phyloP scores from a whole-genome alignment of 2,113 vertebrate species.

The Poeciliopsis turrubarensis region DNA sequence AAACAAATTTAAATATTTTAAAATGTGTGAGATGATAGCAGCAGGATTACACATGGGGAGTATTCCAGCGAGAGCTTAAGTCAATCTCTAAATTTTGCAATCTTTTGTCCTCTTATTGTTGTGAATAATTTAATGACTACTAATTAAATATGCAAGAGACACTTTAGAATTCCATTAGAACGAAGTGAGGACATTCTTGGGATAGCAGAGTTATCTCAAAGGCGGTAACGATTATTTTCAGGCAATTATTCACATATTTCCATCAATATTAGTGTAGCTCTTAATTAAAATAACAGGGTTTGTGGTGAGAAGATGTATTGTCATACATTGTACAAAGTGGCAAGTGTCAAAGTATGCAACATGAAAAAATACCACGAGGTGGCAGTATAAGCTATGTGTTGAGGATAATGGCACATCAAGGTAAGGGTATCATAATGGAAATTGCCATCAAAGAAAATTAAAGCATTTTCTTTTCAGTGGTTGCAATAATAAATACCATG shows the following conservation, averaged over 20 bases:
- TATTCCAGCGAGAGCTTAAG: neutral
- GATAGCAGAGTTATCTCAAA: slow-evolving; percentile 9
- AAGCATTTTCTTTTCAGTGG: neutral
- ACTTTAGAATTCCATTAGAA: slow-evolving; percentile 27
- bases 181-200: slow-evolving; percentile 7
- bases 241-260: slow-evolving; percentile 19
- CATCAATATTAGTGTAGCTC: neutral
- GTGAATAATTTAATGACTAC: slow-evolving; percentile 44
- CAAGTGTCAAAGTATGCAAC: neutral
- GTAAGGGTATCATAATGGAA: too few species aligned
- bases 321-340: neutral
- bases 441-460: neutral
- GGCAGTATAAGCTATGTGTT: slow-evolving; percentile 15
- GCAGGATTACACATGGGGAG: neutral
- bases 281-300: neutral
- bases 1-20: neutral
- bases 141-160: slow-evolving; percentile 44
- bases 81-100: neutral
- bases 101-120: slow-evolving; percentile 25
- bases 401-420: neutral
- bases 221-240: slow-evolving; percentile 7
- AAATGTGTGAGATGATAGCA: neutral
- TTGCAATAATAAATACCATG: neutral
- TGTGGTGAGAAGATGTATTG: neutral
- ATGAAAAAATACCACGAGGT: slow-evolving; percentile 29